Evolutionary conservation across 2,888 invertebrate species (phyloP), one percentile per base, ranked within the genome.

Genomic region (Noctua comes): DNA sequence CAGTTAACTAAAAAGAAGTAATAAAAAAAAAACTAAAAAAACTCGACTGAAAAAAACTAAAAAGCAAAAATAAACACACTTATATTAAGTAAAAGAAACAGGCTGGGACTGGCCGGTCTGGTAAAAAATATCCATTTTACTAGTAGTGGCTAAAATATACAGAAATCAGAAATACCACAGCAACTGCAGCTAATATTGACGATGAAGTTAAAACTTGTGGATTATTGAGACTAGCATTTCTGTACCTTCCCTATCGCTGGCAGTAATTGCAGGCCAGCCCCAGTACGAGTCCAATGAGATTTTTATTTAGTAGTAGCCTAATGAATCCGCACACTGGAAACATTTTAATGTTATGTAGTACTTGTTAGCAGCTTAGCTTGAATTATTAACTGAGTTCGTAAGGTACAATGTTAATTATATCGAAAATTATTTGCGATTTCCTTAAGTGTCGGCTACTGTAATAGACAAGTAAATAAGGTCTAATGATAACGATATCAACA

Each of bases 291-390:
- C 46, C 64, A 68, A 76, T 48, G 64, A 78, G 65, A 74, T 77
- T 87, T 86, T 85, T 86, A 80, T 88, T 82, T 83, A 68, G 66
- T 70, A 73, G 51, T 24, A 13, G 13, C 11, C 64, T 72, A 86
- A 79, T 78, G 66, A 83, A 80, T 76, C 65, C 66, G 16, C 27
- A 64, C 36, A 66, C 68, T 72, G 24, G 51, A 79, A 62, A 78
- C 59, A 72, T 76, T 79, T 76, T 65, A 62, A 85, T 84, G 66
- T 46, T 68, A 68, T 18, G 36, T 36, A n/a, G 36, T 64, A 65
- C 21, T 68, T 48, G 64, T 79, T 66, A 70, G 48, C 31, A 46
- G 36, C 31, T 36, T 7, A 48, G 36, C 64, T 77, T 27, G 24
- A 31, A 70, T 51, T 36, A 64, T 48, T 71, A 5, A 74, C 36